Base-by-base conservation (phyloP, 2,113 vertebrate genomes). In the Carettochelys insculpta region DNA sequence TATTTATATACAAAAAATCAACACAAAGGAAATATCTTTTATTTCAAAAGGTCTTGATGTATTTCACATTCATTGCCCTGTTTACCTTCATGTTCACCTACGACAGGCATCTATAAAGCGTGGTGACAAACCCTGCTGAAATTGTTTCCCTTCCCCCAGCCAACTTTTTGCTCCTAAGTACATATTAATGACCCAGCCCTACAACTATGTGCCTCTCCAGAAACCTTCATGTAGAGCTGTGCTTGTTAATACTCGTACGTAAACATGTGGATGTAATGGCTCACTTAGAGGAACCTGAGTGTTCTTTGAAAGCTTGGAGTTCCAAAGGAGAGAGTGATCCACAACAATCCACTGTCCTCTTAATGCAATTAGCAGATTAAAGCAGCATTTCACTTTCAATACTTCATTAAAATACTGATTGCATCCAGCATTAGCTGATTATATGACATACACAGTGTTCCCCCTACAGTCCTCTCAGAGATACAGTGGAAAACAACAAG, bases 321-420 rank as follows among this genome's bases (percentile, higher is more conserved):
- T 94, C 83, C 87, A 84, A 95, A 95, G 84, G 51, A 73, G 43
- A 50, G 43, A 86, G 91, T 3, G 22, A 93, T 17, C 8, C 8
- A 77, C 84, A 94, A 87, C 53, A 94, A 92, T 94, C 92, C 91
- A 92, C 78, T 25, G 3, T 80, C 87, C 91, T 94, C 95, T 95
- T 95, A 96, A 88, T 45, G 86, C 76, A 94, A 89, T 96, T 96
- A 96, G 91, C 85, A 95, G 84, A 96, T 95, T 95, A 94, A 94
- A 96, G 91, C 31, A 3, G 87, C 76, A 83, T 94, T 95, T 96
- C 95, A 87, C 65, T 85, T 85, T 83, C 95, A 95, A 81, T 58
- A 73, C 58, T 90, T 92, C 90, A 93, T 92, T 92, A 87, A 82
- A 84, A 94, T 51, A 88, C 47, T 86, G 90, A 96, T 0, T 81